Evolutionary conservation across 2,888 invertebrate species (phyloP).

Genomic region (Myopa tessellatipennis): DNA sequence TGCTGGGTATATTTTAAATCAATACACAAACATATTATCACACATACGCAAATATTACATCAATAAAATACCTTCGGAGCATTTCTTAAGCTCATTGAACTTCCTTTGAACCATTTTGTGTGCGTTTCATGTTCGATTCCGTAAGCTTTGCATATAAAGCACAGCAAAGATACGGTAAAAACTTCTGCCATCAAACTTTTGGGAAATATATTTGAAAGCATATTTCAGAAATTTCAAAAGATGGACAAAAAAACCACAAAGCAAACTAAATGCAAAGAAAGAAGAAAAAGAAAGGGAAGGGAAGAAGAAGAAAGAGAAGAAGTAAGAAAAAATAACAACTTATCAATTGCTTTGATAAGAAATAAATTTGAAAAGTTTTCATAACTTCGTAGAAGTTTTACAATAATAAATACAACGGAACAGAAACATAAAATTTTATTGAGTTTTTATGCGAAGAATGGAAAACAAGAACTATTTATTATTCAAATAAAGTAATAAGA

Average conservation of each 20-base stretch:
- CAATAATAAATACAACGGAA: too few relatives aligned
- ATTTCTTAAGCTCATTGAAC: background rate
- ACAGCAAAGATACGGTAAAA: background rate
- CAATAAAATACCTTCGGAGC: background rate
- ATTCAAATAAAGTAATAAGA: too few relatives aligned
- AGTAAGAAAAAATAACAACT: background rate
- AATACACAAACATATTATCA: background rate
- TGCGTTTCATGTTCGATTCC: background rate
- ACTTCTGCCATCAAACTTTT: conserved; percentile 19
- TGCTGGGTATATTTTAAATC: background rate
- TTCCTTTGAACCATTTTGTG: background rate
- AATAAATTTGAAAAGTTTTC: background rate
- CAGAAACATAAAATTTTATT: too few relatives aligned
- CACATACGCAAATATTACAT: background rate
- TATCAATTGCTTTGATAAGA: conserved; percentile 11
- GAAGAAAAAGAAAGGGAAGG: background rate
- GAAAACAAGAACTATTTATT: too few relatives aligned
- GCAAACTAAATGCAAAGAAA: background rate
- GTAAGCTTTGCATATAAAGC: background rate
- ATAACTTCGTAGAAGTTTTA: background rate
- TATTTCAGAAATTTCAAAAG: background rate
- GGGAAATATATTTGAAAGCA: background rate
- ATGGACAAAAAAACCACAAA: background rate
- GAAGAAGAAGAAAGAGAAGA: background rate
- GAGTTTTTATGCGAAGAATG: too few relatives aligned